Conservation (phyloP, 2,797 vertebrate species). For the Prionace glauca region DNA sequence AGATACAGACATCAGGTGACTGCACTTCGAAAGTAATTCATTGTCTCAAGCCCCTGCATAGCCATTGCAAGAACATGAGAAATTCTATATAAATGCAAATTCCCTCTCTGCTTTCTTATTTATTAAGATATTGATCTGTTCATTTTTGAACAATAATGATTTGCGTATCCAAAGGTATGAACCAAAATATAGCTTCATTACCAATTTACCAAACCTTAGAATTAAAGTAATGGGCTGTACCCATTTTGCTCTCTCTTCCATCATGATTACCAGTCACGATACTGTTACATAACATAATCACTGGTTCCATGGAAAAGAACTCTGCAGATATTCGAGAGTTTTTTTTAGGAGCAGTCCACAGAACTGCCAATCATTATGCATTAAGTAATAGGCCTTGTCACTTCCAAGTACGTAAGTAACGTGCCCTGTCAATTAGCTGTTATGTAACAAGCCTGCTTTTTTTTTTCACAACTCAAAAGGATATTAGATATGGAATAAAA, state of each 20-base stretch:
- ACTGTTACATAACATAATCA: neutral
- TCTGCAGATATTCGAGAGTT: neutral
- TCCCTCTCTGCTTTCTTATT: neutral
- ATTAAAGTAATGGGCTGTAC: neutral
- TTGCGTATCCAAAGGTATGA: neutral
- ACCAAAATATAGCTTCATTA: neutral
- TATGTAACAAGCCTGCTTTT: conserved; percentile 27
- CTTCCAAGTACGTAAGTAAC: neutral
- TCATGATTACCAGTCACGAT: neutral
- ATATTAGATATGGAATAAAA: conserved; percentile 34
- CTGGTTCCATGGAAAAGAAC: neutral
- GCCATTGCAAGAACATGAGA: neutral
- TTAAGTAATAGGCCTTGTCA: neutral
- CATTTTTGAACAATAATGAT: neutral
- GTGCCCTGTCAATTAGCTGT: neutral
- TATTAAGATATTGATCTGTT: neutral
- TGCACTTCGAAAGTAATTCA: neutral
- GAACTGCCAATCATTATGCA: conserved; percentile 5
- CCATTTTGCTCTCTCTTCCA: neutral
- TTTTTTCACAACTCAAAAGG: neutral
- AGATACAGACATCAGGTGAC: neutral
- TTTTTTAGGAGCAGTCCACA: neutral
- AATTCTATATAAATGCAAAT: neutral
- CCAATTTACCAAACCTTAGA: neutral
- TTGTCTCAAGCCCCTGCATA: no score